Percentiles rank a stretch among this genome's conserved stretches.
Conservation (phyloP, 2,113 vertebrate species). For the Mustela nigripes region DNA sequence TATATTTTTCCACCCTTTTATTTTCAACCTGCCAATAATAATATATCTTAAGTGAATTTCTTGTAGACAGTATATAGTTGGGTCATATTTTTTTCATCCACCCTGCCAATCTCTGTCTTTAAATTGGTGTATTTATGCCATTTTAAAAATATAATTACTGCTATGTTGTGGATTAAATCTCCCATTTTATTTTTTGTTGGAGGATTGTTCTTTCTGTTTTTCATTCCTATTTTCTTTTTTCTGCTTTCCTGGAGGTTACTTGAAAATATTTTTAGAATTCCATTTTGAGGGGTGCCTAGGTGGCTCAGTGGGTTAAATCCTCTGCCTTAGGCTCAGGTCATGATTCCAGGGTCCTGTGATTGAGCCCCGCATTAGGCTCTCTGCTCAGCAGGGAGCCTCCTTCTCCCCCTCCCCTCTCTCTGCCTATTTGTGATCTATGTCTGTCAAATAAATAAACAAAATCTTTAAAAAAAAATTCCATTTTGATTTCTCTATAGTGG, state of each 20-base stretch:
- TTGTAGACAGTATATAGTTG: neutral
- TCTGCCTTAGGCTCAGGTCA: too few species aligned
- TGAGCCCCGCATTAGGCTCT: too few species aligned
- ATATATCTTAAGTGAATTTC: too few species aligned
- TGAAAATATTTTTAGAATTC: conserved; percentile 11
- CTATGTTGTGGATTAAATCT: neutral
- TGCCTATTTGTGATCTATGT: too few species aligned
- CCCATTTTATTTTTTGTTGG: neutral
- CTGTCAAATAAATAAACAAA: too few species aligned
- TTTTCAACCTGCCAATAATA: too few species aligned
- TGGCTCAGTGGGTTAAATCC: too few species aligned
- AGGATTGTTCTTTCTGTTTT: neutral
- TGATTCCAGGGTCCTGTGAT: too few species aligned
- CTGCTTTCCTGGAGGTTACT: neutral
- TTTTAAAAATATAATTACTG: neutral
- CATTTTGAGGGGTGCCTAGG: too few species aligned
- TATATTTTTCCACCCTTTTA: too few species aligned
- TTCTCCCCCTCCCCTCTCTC: too few species aligned
- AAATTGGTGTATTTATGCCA: neutral
- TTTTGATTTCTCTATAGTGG: neutral
- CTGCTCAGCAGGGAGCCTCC: too few species aligned
- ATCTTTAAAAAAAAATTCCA: neutral
- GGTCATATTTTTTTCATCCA: neutral
- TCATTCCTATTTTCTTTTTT: neutral
- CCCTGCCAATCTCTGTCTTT: neutral